phyloP scores from a whole-genome alignment of 2,888 invertebrate genomes.

The Lordiphosa fenestrarum region DNA sequence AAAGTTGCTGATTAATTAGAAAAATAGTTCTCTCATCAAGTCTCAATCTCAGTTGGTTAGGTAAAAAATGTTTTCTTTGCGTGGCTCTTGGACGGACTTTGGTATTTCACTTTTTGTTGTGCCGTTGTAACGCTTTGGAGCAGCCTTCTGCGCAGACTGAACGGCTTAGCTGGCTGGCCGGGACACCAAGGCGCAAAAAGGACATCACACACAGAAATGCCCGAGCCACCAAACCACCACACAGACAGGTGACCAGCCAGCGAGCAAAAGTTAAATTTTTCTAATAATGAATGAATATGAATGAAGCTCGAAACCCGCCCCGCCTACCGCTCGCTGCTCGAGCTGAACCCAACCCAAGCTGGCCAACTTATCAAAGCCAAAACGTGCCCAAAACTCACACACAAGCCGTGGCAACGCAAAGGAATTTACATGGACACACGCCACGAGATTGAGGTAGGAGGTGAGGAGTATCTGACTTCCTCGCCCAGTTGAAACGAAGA shows the following conservation, averaged over 20 bases:
- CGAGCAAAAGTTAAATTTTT: constrained; percentile 56
- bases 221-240: constrained; percentile 4
- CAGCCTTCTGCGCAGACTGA: constrained; percentile 78
- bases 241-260: constrained; percentile 27
- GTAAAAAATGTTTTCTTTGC: constrained; percentile 13
- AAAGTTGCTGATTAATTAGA: constrained; percentile 20
- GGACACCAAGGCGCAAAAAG: constrained; percentile 55
- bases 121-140: constrained; percentile 63
- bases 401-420: constrained; percentile 23
- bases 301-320: constrained; percentile 52
- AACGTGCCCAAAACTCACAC: constrained; percentile 65
- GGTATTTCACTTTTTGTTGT: constrained; percentile 17
- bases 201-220: constrained; percentile 40
- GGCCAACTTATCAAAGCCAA: constrained; percentile 66
- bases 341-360: constrained; percentile 38
- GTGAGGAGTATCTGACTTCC: constrained; percentile 51
- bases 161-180: constrained; percentile 60
- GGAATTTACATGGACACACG: constrained; percentile 67
- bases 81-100: background rate
- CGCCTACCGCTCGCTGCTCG: background rate
- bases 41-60: constrained; percentile 1
- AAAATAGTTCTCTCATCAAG: background rate
- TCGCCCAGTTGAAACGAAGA: constrained; percentile 74
- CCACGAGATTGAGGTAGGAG: constrained; percentile 37
- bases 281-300: constrained; percentile 78